Conservation (phyloP, 2,888 invertebrate genomes). For the Unio pictorum region DNA sequence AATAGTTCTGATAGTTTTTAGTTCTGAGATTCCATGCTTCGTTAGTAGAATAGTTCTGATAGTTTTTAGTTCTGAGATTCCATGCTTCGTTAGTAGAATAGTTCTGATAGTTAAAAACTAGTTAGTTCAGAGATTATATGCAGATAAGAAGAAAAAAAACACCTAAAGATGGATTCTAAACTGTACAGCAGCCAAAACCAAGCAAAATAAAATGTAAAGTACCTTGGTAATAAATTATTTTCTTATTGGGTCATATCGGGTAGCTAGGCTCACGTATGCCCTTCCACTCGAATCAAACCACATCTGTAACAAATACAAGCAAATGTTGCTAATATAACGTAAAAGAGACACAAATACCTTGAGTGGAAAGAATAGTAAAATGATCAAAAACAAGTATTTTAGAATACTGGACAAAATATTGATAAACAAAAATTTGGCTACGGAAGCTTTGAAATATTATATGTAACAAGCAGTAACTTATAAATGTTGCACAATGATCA, state of each 20-base stretch:
- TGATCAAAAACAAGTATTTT: background rate
- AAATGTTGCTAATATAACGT: conserved; percentile 1
- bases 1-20: no score
- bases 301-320: conserved; percentile 53
- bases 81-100: no score
- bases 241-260: conserved; percentile 63
- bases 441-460: no score
- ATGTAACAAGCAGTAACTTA: no score
- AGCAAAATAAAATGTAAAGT: conserved; percentile 1
- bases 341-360: background rate
- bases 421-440: no score
- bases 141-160: background rate
- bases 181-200: background rate
- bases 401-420: background rate
- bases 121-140: background rate
- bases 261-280: conserved; percentile 65
- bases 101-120: no score
- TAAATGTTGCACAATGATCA: no score
- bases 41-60: no score
- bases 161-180: background rate
- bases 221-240: conserved; percentile 38
- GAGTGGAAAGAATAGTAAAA: conserved; percentile 1
- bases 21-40: background rate
- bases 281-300: conserved; percentile 66
- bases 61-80: no score